phyloP scores from a whole-genome alignment of 1,140 invertebrate genomes.

The Nilaparvata lugens region DNA sequence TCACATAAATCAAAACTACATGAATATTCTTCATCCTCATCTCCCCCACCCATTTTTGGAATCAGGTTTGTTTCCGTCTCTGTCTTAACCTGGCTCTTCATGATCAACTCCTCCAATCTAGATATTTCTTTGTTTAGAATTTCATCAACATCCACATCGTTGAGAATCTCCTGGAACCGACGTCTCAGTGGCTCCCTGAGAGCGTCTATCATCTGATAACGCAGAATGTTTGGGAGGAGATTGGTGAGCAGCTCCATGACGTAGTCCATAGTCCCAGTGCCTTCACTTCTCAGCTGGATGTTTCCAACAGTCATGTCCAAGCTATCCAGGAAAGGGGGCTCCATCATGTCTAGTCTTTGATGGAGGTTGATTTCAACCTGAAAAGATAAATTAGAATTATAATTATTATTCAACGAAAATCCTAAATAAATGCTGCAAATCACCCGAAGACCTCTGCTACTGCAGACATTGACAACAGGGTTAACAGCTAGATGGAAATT shows the following conservation, averaged over 20 bases:
- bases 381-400: too few species aligned
- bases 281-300: constrained; percentile 59
- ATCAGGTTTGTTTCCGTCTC: too few species aligned
- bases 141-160: constrained; percentile 61
- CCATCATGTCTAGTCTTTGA: constrained; percentile 65
- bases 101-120: constrained; percentile 11
- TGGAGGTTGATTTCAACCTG: constrained; percentile 48
- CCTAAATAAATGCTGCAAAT: too few species aligned
- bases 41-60: too few species aligned
- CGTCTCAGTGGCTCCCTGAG: constrained; percentile 61
- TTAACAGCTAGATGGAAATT: too few species aligned
- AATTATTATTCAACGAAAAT: too few species aligned
- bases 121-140: constrained; percentile 54
- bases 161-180: constrained; percentile 54
- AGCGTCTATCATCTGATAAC: constrained; percentile 76
- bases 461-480: too few species aligned
- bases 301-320: constrained; percentile 72
- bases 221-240: constrained; percentile 66
- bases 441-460: too few species aligned
- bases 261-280: constrained; percentile 72
- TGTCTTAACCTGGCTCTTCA: too few species aligned
- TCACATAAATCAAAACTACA: too few species aligned
- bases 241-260: constrained; percentile 65
- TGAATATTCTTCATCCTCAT: too few species aligned
- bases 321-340: constrained; percentile 56